Conservation (phyloP, 2,113 vertebrate species). For the Periophthalmus modestus region DNA sequence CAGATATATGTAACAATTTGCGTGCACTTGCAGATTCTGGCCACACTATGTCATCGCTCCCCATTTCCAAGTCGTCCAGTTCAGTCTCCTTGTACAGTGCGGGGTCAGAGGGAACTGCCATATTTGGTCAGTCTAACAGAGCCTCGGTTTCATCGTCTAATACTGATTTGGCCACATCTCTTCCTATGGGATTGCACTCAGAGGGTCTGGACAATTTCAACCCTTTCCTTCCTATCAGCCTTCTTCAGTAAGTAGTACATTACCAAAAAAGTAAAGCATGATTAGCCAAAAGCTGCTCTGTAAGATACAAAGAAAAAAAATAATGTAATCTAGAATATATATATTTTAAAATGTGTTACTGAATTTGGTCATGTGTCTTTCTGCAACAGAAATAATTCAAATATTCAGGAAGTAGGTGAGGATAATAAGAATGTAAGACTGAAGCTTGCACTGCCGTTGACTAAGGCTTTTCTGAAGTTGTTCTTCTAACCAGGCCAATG, state of each 20-base stretch:
- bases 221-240: slow-evolving; percentile 81
- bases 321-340: neutral
- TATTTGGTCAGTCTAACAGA: slow-evolving; percentile 76
- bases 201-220: slow-evolving; percentile 78
- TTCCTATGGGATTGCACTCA: slow-evolving; percentile 73
- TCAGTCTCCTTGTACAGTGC: slow-evolving; percentile 81
- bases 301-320: neutral
- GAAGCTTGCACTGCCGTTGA: slow-evolving; percentile 53
- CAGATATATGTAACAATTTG: neutral
- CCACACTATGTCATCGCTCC: slow-evolving; percentile 65
- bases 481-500: slow-evolving; percentile 49
- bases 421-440: slow-evolving; percentile 23
- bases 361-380: slow-evolving; percentile 66
- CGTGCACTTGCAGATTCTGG: slow-evolving; percentile 58
- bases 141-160: slow-evolving; percentile 79
- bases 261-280: neutral
- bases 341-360: slow-evolving; percentile 22
- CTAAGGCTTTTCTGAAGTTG: slow-evolving; percentile 44
- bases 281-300: neutral
- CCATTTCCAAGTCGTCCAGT: slow-evolving; percentile 81
- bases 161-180: slow-evolving; percentile 76
- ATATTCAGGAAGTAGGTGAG: slow-evolving; percentile 72
- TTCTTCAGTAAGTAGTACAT: slow-evolving; percentile 78
- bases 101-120: slow-evolving; percentile 76
- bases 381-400: slow-evolving; percentile 59